phyloP scores from a whole-genome alignment of 2,888 invertebrate genomes.

The Lissocephala sabroskyi region DNA sequence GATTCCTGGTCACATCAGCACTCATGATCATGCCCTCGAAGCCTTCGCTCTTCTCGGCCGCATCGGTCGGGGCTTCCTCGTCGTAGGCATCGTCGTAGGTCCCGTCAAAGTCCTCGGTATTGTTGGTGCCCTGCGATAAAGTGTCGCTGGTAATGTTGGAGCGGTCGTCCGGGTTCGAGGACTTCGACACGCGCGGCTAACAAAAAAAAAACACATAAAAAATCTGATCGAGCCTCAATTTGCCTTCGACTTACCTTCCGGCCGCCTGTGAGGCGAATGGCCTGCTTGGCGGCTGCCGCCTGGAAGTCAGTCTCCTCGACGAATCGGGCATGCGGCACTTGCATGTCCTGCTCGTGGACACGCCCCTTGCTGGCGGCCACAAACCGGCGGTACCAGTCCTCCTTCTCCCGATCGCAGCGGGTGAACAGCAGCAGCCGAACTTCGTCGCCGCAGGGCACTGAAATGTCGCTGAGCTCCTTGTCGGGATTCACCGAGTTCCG shows the following conservation, averaged over 20 bases:
- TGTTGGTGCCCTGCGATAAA: not conserved
- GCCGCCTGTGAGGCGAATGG: conserved; percentile 39
- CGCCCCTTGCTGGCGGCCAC: conserved; percentile 64
- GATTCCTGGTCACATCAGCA: conserved; percentile 67
- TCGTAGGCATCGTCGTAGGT: conserved; percentile 34
- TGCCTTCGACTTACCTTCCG: conserved; percentile 15
- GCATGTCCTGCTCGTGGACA: conserved; percentile 68
- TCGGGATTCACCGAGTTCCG: conserved; percentile 58
- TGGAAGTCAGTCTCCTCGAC: conserved; percentile 66
- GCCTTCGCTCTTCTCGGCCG: conserved; percentile 34
- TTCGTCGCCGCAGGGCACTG: conserved; percentile 71
- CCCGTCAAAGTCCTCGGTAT: conserved; percentile 33
- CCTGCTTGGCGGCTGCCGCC: conserved; percentile 59
- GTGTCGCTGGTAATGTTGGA: too few relatives aligned
- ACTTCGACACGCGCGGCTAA: too few relatives aligned
- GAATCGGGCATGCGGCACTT: conserved; percentile 61
- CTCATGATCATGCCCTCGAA: conserved; percentile 69
- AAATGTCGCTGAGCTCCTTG: conserved; percentile 44
- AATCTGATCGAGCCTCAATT: too few relatives aligned
- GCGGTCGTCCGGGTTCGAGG: too few relatives aligned
- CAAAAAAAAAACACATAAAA: too few relatives aligned
- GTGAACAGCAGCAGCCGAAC: conserved; percentile 68
- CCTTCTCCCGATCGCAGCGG: conserved; percentile 70
- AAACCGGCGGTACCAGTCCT: conserved; percentile 72
- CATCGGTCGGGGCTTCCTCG: conserved; percentile 24